Base-by-base conservation (phyloP, 2,888 invertebrate species). In the Drosophila colorata region DNA sequence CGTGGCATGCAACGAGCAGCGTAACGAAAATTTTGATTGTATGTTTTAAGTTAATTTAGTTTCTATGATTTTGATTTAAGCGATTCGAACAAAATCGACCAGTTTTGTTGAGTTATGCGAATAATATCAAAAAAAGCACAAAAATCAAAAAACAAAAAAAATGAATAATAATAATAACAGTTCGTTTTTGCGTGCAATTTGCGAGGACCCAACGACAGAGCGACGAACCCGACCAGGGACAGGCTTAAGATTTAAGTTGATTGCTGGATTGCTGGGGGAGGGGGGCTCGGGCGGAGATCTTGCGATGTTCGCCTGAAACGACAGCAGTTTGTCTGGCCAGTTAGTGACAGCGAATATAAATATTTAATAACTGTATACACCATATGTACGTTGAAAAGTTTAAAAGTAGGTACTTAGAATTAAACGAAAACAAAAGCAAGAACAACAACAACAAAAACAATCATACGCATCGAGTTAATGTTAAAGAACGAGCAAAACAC, bases 31-130 rank as follows among this genome's bases (percentile, higher is more conserved):
- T 63, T 61, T 69, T 46, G 59, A 74, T 69, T 80, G 67, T 83
- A 86, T 71, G 80, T 70, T 58, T 78, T 87, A 83, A 83, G 87
- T 84, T 83, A 81, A 83, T 86, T 78, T 87, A 83, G 78, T 73
- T 78, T 59, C 70, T 81, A 83, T 78, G 57, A 69, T 67, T 69
- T 70, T 44, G 61, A 74, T 78, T 70, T 71, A 81, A 72, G 82
- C 60, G 46, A 66, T 59, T 68, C 59, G 46, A 40, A 61, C 59
- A 60, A 66, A 77, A 56, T 73, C 68, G 47, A 66, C 16, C 41
- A 52, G 40, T 44, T 63, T 71, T 76, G 60, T 80, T 77, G 67
- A 71, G 60, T 64, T 60, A 67, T 66, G 60, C 63, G 61, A 69
- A 72, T 44, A 43, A 37, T 63, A 48, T 66, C 35, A 51, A 49